Percentiles rank a stretch among this genome's conserved stretches.
These are phyloP conservation scores for Platanista minor DNA, from an alignment of 2,113 vertebrate species.

Conservation along the genomic window DNA sequence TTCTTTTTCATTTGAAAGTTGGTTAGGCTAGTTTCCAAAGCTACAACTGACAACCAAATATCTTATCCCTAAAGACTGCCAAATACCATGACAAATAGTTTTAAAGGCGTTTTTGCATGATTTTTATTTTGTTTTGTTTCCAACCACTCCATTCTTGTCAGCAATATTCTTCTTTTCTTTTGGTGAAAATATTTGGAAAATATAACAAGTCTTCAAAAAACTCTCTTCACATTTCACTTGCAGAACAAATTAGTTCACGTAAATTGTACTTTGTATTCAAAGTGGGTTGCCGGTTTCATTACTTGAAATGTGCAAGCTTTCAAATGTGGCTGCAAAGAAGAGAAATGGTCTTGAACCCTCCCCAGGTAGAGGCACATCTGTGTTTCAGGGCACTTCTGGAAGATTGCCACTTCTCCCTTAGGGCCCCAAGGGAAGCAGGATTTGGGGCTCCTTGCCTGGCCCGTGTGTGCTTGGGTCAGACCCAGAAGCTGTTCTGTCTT, in stretches of 20 bases:
- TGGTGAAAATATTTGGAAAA: constrained; percentile 33
- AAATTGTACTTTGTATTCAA: constrained; percentile 9
- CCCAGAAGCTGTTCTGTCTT: neutral
- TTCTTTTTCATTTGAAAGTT: constrained; percentile 61
- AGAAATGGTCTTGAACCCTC: neutral
- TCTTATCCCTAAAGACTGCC: constrained; percentile 55
- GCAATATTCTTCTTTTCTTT: neutral
- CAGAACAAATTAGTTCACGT: constrained; percentile 31
- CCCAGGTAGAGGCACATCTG: accelerated
- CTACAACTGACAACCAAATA: constrained; percentile 57
- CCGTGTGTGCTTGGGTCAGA: accelerated
- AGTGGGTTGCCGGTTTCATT: neutral
- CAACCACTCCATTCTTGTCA: constrained; percentile 26
- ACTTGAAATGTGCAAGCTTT: neutral
- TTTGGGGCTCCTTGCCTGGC: neutral
- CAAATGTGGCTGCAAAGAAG: neutral
- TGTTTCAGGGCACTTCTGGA: neutral
- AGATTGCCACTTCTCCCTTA: accelerated
- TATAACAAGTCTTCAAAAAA: constrained; percentile 9
- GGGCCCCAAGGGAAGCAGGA: neutral
- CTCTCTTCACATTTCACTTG: constrained; percentile 24
- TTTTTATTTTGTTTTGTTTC: constrained; percentile 52
- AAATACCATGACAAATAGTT: constrained; percentile 37
- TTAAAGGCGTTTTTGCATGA: constrained; percentile 5
- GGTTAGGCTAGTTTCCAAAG: constrained; percentile 69